Conservation (phyloP, 2,113 vertebrate species). For the Grantiella picta region DNA sequence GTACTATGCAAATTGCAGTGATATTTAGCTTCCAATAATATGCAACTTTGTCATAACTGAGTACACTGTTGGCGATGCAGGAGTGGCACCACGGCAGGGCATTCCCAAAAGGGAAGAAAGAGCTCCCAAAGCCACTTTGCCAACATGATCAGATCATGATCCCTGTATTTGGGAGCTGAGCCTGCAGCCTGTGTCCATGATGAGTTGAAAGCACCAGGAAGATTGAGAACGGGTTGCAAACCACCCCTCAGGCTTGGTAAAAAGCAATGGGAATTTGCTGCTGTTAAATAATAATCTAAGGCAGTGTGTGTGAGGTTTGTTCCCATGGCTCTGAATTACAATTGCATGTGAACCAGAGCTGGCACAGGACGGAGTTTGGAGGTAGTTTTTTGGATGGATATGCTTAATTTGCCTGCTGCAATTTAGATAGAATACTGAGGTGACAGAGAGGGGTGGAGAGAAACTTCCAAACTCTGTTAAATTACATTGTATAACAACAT, state of each 20-base stretch:
- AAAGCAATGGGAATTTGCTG: neutral
- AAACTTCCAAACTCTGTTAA: neutral
- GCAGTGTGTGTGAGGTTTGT: fast-evolving
- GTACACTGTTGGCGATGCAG: neutral
- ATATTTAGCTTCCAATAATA: neutral
- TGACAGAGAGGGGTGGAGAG: too few species aligned
- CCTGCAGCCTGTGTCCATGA: neutral
- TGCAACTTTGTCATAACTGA: neutral
- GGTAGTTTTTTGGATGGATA: neutral
- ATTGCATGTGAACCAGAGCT: neutral
- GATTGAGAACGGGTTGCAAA: neutral
- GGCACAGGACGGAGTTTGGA: neutral
- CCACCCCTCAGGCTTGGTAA: neutral
- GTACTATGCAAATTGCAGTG: neutral
- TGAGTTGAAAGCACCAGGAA: neutral
- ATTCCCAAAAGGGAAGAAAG: neutral
- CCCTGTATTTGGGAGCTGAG: neutral
- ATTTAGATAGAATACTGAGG: neutral
- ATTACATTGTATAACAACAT: fast-evolving
- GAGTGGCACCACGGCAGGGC: neutral
- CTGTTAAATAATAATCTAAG: neutral
- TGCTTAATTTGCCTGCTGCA: neutral
- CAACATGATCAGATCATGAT: neutral
- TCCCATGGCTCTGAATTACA: fast-evolving
- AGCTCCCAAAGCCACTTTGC: neutral